Conservation (phyloP, 2,113 vertebrate genomes). For the Dromiciops gliroides region DNA sequence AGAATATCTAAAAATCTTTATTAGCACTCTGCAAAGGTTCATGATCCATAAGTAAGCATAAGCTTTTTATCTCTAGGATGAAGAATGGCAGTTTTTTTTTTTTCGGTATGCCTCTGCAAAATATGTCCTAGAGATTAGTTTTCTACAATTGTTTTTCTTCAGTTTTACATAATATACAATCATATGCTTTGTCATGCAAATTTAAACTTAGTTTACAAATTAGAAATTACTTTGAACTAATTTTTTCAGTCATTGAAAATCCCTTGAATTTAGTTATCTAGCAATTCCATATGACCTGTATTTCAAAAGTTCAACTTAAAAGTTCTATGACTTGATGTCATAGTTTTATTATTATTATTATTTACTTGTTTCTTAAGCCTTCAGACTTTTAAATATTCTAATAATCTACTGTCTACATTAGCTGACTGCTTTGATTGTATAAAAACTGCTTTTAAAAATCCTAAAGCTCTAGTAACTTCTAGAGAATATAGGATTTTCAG, state of each 20-base stretch:
- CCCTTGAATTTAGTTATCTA: constrained; percentile 48
- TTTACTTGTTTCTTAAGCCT: constrained; percentile 52
- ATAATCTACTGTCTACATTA: constrained; percentile 42
- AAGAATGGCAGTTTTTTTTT: constrained; percentile 44
- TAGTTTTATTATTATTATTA: constrained; percentile 42
- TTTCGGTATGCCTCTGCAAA: constrained; percentile 14
- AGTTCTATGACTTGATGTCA: constrained; percentile 56
- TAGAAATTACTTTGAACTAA: constrained; percentile 31
- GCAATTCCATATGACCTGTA: constrained; percentile 1
- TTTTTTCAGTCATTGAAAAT: constrained; percentile 31
- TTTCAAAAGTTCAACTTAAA: constrained; percentile 16
- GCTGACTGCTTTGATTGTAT: background rate
- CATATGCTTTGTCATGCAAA: constrained; percentile 3
- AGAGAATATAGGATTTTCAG: constrained; percentile 14
- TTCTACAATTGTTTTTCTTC: constrained; percentile 14
- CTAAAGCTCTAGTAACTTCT: constrained; percentile 45
- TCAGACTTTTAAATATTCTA: constrained; percentile 50
- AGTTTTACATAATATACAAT: background rate
- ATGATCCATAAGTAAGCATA: background rate
- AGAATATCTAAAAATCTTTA: constrained; percentile 62
- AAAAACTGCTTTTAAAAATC: constrained; percentile 58
- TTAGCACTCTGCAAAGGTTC: constrained; percentile 31
- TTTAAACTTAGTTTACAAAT: constrained; percentile 25
- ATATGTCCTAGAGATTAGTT: constrained; percentile 6
- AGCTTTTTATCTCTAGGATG: constrained; percentile 23